Base-by-base conservation (phyloP, 1,140 invertebrate genomes). In the Cotesia glomerata region DNA sequence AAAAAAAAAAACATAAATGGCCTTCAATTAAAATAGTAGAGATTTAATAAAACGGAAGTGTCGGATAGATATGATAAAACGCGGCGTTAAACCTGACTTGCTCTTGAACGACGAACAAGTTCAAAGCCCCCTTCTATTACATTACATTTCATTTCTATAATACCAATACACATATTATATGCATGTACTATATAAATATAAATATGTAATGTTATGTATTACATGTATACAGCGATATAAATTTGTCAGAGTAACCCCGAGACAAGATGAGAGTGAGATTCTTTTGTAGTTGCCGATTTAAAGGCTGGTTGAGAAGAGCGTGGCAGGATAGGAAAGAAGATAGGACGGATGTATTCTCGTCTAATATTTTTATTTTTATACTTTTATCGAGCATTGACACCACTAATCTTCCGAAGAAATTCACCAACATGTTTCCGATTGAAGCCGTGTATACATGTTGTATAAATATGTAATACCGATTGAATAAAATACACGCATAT, bases 121-220 rank as follows among this genome's bases (percentile, higher is more conserved):
- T 83, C 79, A 82, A 83, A 83, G 79, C 76, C 79, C 77, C 77
- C 74, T 78, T 74, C 67, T 45, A 45, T 45, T 45, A 45, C 39
- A 45, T 45, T 73, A 63, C 58, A 52, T 72, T 54, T 51, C 16
- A 73, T 61, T 16, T 56, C n/a, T 4, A 16, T 56, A 56, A 16
- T 56, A 7, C 7, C 52, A 14, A 56, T 18, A 67, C 49, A 16
- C 2, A 61, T 52, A 14, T 26, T 65, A 4, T 14, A 56, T 14
- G 52, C 2, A 16, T 56, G 2, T 56, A 26, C 5, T 56, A 54
- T 54, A 16, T 56, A 8, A 4, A 56, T 56, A 9, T 45, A 45
- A 9, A 9, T 45, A 26, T 26, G 26, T 26, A 26, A 26, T 26
- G 26, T 26, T 26, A 26, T 26, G 26, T 26, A 26, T 26, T 26